Conservation (phyloP, 1,140 invertebrate genomes). For the Ceratosolen solmsi region DNA sequence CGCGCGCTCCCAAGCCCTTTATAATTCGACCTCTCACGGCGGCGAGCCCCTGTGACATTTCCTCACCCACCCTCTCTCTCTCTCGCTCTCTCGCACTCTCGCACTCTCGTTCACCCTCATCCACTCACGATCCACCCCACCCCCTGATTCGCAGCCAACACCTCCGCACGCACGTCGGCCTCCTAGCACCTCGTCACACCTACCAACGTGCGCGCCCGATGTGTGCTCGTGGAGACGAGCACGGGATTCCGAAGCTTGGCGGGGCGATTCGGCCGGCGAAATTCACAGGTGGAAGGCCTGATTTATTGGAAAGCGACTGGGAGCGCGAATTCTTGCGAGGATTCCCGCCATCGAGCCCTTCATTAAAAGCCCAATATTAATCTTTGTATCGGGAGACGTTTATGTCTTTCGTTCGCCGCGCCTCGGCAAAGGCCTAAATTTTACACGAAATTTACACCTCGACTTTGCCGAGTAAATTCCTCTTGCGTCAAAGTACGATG, state of each 20-base stretch:
- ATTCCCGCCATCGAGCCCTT: constrained; percentile 9
- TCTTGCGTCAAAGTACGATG: constrained; percentile 5
- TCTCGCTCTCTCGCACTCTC: too few relatives aligned
- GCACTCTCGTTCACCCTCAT: too few relatives aligned
- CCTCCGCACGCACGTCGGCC: too few relatives aligned
- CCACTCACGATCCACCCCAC: too few relatives aligned
- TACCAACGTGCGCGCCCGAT: background rate
- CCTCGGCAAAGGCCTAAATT: background rate
- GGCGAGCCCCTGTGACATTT: background rate
- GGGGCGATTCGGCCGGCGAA: constrained; percentile 31
- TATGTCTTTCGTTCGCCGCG: background rate
- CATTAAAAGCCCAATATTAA: constrained; percentile 18
- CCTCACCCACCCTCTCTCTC: too few relatives aligned
- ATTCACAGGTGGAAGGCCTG: constrained; percentile 37
- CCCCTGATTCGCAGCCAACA: too few relatives aligned
- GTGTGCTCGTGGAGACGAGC: background rate
- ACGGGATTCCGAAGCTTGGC: background rate
- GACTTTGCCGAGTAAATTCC: background rate
- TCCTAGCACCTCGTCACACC: background rate
- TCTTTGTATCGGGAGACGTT: constrained; percentile 26
- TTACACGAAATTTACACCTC: background rate
- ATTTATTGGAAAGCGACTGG: constrained; percentile 38
- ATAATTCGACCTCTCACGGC: constrained; percentile 49
- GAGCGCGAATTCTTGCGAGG: constrained; percentile 22
- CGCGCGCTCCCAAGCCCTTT: constrained; percentile 60